phyloP scores from a whole-genome alignment of 2,888 invertebrate species.

The Erannis defoliaria region DNA sequence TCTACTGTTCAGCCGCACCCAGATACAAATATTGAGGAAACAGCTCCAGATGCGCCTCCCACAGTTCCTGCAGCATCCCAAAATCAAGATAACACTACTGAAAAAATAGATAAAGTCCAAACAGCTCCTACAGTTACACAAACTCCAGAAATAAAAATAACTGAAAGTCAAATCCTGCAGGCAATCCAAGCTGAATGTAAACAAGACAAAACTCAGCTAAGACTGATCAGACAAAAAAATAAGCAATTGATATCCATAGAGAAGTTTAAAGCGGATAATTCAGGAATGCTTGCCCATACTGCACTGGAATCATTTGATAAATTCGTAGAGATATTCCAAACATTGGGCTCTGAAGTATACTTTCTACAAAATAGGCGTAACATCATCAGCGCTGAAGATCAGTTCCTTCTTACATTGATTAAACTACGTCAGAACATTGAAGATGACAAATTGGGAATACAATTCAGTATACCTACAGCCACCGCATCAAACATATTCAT shows the following conservation, averaged over 20 bases:
- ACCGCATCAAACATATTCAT: slow-evolving; percentile 1
- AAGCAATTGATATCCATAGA: not conserved
- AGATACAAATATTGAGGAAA: no score
- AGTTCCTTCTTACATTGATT: slow-evolving; percentile 9
- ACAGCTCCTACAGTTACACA: not conserved
- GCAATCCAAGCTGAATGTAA: slow-evolving; percentile 6
- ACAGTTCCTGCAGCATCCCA: not conserved
- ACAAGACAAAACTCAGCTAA: not conserved
- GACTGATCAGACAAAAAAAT: slow-evolving; percentile 3
- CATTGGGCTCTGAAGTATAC: slow-evolving; percentile 2
- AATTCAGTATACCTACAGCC: slow-evolving; percentile 1
- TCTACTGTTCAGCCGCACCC: not conserved
- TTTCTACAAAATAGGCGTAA: slow-evolving; percentile 7
- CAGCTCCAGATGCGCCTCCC: no score
- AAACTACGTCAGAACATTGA: not conserved
- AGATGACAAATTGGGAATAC: not conserved
- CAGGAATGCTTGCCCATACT: not conserved
- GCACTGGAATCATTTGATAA: not conserved
- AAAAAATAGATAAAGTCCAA: not conserved
- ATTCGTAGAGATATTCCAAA: not conserved
- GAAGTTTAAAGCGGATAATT: not conserved
- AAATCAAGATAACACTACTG: not conserved
- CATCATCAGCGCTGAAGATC: slow-evolving; percentile 3
- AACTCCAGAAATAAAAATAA: not conserved
- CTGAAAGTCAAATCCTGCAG: slow-evolving; percentile 1